Evolutionary conservation across 1,140 invertebrate genomes (phyloP), one percentile per base, ranked within the genome.

Genomic region (Thalassaphorura encarpata): DNA sequence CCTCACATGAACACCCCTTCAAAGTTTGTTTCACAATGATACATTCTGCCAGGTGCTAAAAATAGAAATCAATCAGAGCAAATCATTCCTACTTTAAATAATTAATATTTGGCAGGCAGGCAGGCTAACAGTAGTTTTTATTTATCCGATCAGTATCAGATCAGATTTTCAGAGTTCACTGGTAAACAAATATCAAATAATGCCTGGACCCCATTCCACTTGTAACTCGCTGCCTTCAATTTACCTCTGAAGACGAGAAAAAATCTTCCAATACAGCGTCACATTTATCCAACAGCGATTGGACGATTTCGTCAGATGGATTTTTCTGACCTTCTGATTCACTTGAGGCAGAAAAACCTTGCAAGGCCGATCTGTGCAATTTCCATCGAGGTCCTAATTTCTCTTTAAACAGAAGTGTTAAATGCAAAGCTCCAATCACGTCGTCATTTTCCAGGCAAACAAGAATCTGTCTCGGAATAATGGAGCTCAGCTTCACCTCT

Each of bases 31-130:
- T 45, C 3, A 41, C 41, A 4, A 58, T 40, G 2, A 65, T 49
- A 33, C 50, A 54, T 40, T 65, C 63, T 1, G 60, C 43, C n/a
- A 65, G 23, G 36, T 55, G 52, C 63, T 65, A 33, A 1, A 54
- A 4, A 43, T 28, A 26, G 19, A 43, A 40, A 53, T 13, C 19
- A 54, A 47, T 33, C n/a, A 28, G 2, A 42, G 15, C 13, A 21
- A 18, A 15, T 13, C 46, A 29, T 18, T 8, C 13, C 28, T 5
- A 6, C 6, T 33, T 39, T 33, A 16, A 18, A 3, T 47, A 47
- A 47, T 33, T 51, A 27, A 36, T 39, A 15, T 51, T 5, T 21
- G 8, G 0, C n/a, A n/a, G n/a, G n/a, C n/a, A n/a, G n/a, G n/a
- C n/a, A n/a, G n/a, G n/a, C n/a, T n/a, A n/a, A n/a, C n/a, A n/a